Evolutionary conservation across 2,888 invertebrate species (phyloP).

Genomic region (Willowsia nigromaculata): DNA sequence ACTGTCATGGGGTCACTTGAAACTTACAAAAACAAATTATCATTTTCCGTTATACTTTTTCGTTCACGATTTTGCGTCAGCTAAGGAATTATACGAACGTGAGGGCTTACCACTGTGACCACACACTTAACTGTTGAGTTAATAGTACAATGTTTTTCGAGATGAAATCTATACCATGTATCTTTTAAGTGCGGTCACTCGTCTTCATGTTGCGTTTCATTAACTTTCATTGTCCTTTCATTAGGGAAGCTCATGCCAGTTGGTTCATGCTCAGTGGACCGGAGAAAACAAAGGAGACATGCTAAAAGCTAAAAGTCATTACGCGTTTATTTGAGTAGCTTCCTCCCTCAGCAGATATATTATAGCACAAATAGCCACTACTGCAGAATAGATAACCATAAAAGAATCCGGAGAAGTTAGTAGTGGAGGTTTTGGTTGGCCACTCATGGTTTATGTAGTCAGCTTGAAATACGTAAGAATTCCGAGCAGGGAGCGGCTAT

Average conservation of each 20-base stretch:
- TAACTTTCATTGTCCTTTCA: constrained; percentile 61
- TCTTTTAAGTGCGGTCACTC: constrained; percentile 45
- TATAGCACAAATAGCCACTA: neutral
- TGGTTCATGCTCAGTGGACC: constrained; percentile 18
- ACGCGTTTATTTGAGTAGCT: constrained; percentile 18
- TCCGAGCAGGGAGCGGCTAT: constrained; percentile 29
- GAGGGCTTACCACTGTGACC: constrained; percentile 16
- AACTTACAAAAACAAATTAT: constrained; percentile 50
- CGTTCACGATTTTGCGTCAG: neutral
- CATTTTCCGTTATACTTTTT: constrained; percentile 38
- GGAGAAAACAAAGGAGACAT: constrained; percentile 24
- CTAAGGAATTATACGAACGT: neutral
- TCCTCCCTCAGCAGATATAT: neutral
- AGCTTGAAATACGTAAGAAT: neutral
- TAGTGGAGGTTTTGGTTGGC: neutral
- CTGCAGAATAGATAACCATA: neutral
- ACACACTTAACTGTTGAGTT: constrained; percentile 31
- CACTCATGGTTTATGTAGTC: neutral
- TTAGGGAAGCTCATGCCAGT: constrained; percentile 39
- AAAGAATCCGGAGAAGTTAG: neutral
- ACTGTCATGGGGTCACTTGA: constrained; percentile 42
- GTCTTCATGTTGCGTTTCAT: constrained; percentile 47
- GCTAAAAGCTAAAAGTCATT: constrained; percentile 64
- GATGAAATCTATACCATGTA: constrained; percentile 45
- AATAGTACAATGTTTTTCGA: neutral